Conservation (phyloP, 2,888 invertebrate species). For the Tachina grossa region DNA sequence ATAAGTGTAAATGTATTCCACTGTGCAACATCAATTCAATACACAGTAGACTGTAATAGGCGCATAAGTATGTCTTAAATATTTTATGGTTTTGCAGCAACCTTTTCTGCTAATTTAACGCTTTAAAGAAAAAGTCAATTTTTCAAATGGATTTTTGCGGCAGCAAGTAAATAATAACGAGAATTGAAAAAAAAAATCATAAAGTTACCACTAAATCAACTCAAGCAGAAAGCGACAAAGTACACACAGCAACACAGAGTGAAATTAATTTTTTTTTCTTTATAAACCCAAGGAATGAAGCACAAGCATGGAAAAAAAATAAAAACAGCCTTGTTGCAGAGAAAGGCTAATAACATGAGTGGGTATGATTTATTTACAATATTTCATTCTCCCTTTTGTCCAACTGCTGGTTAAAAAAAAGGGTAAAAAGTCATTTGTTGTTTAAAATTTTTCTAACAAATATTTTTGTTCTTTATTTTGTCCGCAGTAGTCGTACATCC, state of each 20-base stretch:
- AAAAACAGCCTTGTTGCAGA: not conserved
- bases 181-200: conserved; percentile 20
- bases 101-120: conserved; percentile 53
- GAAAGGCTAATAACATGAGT: not conserved
- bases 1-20: not conserved
- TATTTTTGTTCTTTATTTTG: conserved; percentile 45
- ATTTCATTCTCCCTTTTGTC: conserved; percentile 14
- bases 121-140: conserved; percentile 60
- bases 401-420: conserved; percentile 47
- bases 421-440: conserved; percentile 57
- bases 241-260: conserved; percentile 35
- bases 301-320: conserved; percentile 18
- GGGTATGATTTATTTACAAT: conserved; percentile 21
- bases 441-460: conserved; percentile 24
- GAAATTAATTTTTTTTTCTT: not conserved
- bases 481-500: conserved; percentile 44
- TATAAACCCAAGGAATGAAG: not conserved
- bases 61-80: conserved; percentile 45
- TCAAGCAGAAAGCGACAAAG: conserved; percentile 47
- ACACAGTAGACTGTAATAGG: conserved; percentile 48
- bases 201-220: conserved; percentile 50
- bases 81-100: conserved; percentile 51
- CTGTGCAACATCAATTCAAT: conserved; percentile 16
- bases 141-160: conserved; percentile 63
- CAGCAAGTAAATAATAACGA: conserved; percentile 45